Evolutionary conservation across 2,888 invertebrate genomes (phyloP), one percentile per base, ranked within the genome.

Genomic region (Tiliacea citrago): DNA sequence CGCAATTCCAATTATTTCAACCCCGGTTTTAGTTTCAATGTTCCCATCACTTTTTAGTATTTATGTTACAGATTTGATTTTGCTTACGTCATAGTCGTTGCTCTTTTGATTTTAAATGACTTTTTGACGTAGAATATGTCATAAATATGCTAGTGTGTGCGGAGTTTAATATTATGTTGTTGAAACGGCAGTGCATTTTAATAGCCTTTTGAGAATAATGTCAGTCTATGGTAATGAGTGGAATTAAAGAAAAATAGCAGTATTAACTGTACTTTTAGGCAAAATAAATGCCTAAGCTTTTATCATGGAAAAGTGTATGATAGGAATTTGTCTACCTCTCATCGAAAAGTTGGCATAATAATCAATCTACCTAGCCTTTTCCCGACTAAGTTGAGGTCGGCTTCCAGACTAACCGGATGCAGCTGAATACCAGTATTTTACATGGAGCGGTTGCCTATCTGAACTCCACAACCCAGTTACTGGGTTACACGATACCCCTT

Each of bases 101-200:
- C 77, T 85, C 68, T 87, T 87, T 75, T 80, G 86, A 73, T 85
- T 86, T 79, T 83, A 82, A 85, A 86, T 77, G 80, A 76, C 72
- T 85, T 81, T 87, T 82, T 82, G 79, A 85, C 77, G 81, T 63
- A 78, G 42, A 72, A 73, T 68, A n/a, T 79, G 70, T 77, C 73
- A 86, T 84, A 86, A 86, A 87, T 87, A 87, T 83, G 76, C 72
- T 71, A 77, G 79, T 51, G 73, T 75, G 72, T 57, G 66, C 57
- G 42, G 24, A 62, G 67, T 58, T 42, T 72, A 71, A 61, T 75
- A 63, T 61, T 35, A 53, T 75, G 24, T 65, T 57, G 24, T 58
- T 60, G 39, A 55, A 62, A 73, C 12, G 47, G 68, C 47, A n/a
- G 13, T 9, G 60, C 13, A 81, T 83, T 84, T 49, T 49, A 80